Percentiles rank a stretch among this genome's conserved stretches.
Conservation (phyloP, 2,797 vertebrate species). For the Hozukius guyotensis region DNA sequence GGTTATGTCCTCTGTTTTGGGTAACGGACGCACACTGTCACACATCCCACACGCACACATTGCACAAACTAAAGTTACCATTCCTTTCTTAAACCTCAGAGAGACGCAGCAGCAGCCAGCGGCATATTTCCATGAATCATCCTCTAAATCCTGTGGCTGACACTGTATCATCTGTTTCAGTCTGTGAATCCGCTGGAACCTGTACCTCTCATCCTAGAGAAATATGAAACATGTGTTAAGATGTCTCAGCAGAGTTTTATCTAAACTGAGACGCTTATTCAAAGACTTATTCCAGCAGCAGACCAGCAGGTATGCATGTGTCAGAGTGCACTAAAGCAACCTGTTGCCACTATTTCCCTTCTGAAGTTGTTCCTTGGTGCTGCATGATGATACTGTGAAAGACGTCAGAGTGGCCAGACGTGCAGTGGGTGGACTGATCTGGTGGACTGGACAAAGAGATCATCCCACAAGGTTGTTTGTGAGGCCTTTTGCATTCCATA, state of each 20-base stretch:
- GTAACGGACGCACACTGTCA: not conserved
- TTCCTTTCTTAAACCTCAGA: slow-evolving; percentile 22
- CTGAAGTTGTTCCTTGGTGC: not conserved
- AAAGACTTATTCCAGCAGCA: not conserved
- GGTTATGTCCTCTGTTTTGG: slow-evolving; percentile 27
- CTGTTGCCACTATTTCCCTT: not conserved
- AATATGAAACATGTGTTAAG: not conserved
- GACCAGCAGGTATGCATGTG: not conserved
- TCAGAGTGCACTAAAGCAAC: not conserved
- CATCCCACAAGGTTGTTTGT: not conserved
- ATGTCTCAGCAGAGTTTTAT: not conserved
- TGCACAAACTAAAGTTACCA: slow-evolving; percentile 23
- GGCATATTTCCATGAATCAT: slow-evolving; percentile 12
- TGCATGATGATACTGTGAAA: not conserved
- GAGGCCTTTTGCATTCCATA: not conserved
- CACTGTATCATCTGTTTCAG: slow-evolving; percentile 9
- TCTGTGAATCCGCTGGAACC: not conserved
- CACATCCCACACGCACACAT: not conserved
- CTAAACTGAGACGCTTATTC: not conserved
- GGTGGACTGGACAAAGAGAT: not conserved
- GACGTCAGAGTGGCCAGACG: not conserved
- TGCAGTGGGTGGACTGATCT: not conserved
- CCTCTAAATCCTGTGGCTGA: slow-evolving; percentile 27
- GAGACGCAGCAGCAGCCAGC: slow-evolving; percentile 1
- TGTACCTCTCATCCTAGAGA: not conserved